These are phyloP conservation scores for Bombus turneri DNA, from an alignment of 1,140 invertebrate genomes.

Conservation along the genomic window DNA sequence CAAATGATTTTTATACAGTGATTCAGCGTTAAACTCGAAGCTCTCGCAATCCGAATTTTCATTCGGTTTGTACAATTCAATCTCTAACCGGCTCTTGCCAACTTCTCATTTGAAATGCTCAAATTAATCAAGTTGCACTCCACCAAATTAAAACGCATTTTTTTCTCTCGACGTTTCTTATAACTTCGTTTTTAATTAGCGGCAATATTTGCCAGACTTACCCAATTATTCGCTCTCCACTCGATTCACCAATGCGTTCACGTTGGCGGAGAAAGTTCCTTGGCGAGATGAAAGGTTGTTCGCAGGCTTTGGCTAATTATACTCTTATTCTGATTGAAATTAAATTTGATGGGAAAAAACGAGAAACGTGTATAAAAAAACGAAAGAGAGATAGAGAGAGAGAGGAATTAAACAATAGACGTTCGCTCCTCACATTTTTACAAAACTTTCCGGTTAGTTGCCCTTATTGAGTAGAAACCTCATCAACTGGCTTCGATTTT, in stretches of 20 bases:
- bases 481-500: neutral
- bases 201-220: slow-evolving; percentile 25
- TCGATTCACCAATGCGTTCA: slow-evolving; percentile 10
- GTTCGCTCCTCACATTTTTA: neutral
- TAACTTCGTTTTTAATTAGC: slow-evolving; percentile 36
- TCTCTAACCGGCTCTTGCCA: too few species aligned
- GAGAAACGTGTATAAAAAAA: neutral
- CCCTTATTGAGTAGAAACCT: neutral
- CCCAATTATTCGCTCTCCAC: slow-evolving; percentile 16
- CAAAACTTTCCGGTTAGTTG: slow-evolving; percentile 4
- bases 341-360: neutral
- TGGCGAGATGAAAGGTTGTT: neutral
- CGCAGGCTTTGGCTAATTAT: slow-evolving; percentile 5
- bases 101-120: neutral
- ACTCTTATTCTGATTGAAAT: slow-evolving; percentile 22
- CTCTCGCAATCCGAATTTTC: neutral
- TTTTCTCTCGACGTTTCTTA: neutral
- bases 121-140: neutral
- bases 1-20: neutral
- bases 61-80: neutral
- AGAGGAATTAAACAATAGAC: slow-evolving; percentile 25
- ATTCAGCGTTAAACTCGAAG: neutral
- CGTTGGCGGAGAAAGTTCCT: neutral
- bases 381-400: too few species aligned
- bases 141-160: neutral